phyloP scores from a whole-genome alignment of 2,888 invertebrate species.

The Eustalomyia histrio region DNA sequence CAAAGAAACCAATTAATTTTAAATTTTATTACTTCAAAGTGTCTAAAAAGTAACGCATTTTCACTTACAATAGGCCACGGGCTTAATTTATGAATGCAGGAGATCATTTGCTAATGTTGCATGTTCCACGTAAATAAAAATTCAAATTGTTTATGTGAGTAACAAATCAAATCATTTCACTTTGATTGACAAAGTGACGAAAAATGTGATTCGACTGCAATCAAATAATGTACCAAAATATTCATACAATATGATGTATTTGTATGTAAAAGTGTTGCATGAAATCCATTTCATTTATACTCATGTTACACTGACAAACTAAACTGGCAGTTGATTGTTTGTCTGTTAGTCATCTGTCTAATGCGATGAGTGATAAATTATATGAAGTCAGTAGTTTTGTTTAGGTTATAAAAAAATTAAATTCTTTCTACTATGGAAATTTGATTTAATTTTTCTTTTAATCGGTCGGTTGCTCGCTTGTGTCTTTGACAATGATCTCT shows the following conservation, averaged over 20 bases:
- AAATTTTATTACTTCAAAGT: no score
- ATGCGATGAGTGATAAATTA: slow-evolving; percentile 53
- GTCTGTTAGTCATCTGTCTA: slow-evolving; percentile 12
- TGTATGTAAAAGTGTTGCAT: neutral
- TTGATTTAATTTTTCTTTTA: slow-evolving; percentile 23
- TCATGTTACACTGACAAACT: slow-evolving; percentile 49
- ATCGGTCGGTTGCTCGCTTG: neutral
- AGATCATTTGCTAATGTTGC: slow-evolving; percentile 40
- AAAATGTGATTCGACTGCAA: slow-evolving; percentile 32
- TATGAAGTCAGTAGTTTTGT: slow-evolving; percentile 37
- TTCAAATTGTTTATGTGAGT: neutral
- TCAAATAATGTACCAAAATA: slow-evolving; percentile 5
- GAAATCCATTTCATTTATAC: slow-evolving; percentile 35
- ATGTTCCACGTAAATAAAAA: neutral
- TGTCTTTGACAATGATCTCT: slow-evolving; percentile 50
- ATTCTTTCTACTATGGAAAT: slow-evolving; percentile 25
- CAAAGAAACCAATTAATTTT: no score
- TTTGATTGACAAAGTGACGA: slow-evolving; percentile 60
- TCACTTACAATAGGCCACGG: neutral
- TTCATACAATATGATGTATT: slow-evolving; percentile 28
- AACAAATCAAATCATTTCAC: slow-evolving; percentile 28
- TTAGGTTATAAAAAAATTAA: slow-evolving; percentile 28
- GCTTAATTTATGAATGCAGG: slow-evolving; percentile 34
- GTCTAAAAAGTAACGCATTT: neutral
- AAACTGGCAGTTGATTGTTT: slow-evolving; percentile 1